Percentiles rank a stretch among this genome's conserved stretches.
Evolutionary conservation across 2,113 vertebrate species (phyloP).

Genomic region (Saimiri boliviensis): DNA sequence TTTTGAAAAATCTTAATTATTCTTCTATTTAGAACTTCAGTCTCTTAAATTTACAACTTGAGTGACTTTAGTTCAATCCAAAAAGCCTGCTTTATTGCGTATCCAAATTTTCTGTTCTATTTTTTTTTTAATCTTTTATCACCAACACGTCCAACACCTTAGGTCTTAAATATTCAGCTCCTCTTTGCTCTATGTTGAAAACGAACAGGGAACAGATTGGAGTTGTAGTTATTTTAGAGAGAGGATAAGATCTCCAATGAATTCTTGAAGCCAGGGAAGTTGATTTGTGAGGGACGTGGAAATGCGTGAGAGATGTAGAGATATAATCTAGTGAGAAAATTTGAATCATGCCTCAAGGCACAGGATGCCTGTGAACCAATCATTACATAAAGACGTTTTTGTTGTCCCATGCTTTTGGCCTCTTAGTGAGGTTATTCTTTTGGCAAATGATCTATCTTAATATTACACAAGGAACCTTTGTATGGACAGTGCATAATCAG

Average conservation of each 20-base stretch:
- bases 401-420: conserved; percentile 61
- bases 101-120: background rate
- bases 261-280: background rate
- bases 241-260: conserved; percentile 19
- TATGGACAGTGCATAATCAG: conserved; percentile 59
- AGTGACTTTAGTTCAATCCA: background rate
- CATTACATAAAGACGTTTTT: conserved; percentile 72
- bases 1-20: conserved; percentile 12
- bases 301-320: conserved; percentile 71
- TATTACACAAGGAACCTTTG: conserved; percentile 74
- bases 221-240: background rate
- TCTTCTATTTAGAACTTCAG: background rate
- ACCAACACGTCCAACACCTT: background rate
- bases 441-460: conserved; percentile 78
- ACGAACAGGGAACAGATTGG: background rate
- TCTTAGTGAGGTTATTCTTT: conserved; percentile 72
- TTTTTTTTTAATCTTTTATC: conserved; percentile 28
- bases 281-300: conserved; percentile 19
- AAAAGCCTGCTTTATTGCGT: background rate
- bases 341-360: conserved; percentile 54
- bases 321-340: conserved; percentile 65
- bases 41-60: background rate
- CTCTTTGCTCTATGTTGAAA: conserved; percentile 1
- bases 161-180: background rate
- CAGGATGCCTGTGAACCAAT: conserved; percentile 52